These are phyloP conservation scores for Drosophila anomelani DNA, from an alignment of 2,888 invertebrate genomes.

Conservation along the genomic window DNA sequence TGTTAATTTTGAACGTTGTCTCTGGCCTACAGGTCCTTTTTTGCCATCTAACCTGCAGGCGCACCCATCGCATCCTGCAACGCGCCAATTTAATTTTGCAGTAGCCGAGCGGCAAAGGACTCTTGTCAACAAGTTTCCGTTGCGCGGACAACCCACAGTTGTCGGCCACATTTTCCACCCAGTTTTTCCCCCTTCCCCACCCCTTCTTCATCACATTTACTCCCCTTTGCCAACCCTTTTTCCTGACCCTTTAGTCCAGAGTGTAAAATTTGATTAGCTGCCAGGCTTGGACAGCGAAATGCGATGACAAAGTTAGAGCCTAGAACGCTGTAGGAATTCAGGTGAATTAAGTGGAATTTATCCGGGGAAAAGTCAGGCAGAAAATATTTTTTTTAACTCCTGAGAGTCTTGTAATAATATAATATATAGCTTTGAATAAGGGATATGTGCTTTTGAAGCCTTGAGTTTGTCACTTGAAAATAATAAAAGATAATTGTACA, in stretches of 20 bases:
- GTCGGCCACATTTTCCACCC: background rate
- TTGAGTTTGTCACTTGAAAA: background rate
- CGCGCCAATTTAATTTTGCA: conserved; percentile 22
- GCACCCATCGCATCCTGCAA: conserved; percentile 13
- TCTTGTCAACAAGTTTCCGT: conserved; percentile 38
- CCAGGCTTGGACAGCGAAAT: conserved; percentile 1
- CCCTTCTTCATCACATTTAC: no score
- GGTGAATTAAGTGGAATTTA: background rate
- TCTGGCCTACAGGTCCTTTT: background rate
- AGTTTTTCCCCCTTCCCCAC: no score
- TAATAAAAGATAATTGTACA: background rate
- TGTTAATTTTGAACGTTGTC: conserved; percentile 14
- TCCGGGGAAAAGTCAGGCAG: background rate
- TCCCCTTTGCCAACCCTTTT: background rate
- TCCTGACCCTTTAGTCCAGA: conserved; percentile 3
- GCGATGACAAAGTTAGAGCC: conserved; percentile 14
- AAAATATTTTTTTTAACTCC: background rate
- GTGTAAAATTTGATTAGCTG: conserved; percentile 45
- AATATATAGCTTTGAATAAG: background rate
- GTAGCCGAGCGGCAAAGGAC: conserved; percentile 19
- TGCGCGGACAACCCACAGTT: conserved; percentile 7
- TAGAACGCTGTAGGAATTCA: background rate
- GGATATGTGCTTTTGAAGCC: background rate
- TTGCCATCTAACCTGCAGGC: conserved; percentile 6
- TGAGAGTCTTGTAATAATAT: background rate